A percentile compares a stretch with the other conserved stretches of the same genome.
Evolutionary conservation across 2,888 invertebrate species (phyloP).

Genomic region (Ornithoptera priamus): DNA sequence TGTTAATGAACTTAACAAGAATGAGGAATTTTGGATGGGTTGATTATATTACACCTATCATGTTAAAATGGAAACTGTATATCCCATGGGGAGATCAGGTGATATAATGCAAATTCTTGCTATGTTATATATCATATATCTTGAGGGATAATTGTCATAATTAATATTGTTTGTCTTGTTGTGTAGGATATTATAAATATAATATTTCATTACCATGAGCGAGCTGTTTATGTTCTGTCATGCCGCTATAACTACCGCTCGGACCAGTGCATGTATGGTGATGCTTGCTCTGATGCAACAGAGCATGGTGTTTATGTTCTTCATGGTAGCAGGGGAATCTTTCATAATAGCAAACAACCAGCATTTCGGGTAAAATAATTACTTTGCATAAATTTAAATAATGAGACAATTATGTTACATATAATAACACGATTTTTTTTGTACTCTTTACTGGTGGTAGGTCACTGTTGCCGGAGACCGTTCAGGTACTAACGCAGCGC

Average conservation of each 20-base stretch:
- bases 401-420: no score
- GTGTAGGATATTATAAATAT: constrained; percentile 93
- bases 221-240: constrained; percentile 87
- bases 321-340: constrained; percentile 93
- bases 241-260: constrained; percentile 96
- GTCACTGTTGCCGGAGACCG: no score
- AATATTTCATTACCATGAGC: constrained; percentile 90
- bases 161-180: background rate
- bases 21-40: constrained; percentile 94
- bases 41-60: constrained; percentile 89
- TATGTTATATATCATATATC: no score
- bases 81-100: constrained; percentile 99
- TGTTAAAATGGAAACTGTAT: constrained; percentile 89
- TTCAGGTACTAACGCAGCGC: no score
- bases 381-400: background rate
- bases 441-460: no score
- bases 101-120: background rate
- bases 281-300: constrained; percentile 88
- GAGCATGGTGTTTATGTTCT: constrained; percentile 88
- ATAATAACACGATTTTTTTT: no score
- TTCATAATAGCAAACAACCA: constrained; percentile 92
- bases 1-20: constrained; percentile 97
- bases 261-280: constrained; percentile 98
- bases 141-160: no score
- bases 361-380: constrained; percentile 83